Percentiles rank a stretch among this genome's conserved stretches.
Evolutionary conservation across 2,888 invertebrate species (phyloP).

Genomic region (Drosophila affinis): DNA sequence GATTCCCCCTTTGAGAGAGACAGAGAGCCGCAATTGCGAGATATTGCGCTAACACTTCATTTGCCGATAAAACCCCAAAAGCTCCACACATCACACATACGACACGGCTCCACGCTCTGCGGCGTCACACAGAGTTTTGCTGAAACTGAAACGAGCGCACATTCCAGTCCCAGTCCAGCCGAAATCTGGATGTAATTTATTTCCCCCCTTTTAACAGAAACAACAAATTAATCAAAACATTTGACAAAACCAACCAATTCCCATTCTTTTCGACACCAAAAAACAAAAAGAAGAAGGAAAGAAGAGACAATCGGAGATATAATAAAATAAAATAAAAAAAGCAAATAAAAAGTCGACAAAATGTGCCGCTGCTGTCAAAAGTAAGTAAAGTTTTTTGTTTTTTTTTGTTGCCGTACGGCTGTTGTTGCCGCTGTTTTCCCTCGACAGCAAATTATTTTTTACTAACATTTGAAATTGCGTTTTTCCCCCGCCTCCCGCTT

Average conservation of each 20-base stretch:
- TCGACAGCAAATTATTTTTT: conserved; percentile 28
- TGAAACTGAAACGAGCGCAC: conserved; percentile 60
- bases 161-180: conserved; percentile 32
- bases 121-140: conserved; percentile 41
- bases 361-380: conserved; percentile 84
- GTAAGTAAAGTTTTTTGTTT: conserved; percentile 69
- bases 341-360: conserved; percentile 39
- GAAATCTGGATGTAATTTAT: conserved; percentile 58
- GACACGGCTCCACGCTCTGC: conserved; percentile 35
- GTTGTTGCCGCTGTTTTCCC: conserved; percentile 29
- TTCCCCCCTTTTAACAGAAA: conserved; percentile 48
- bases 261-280: conserved; percentile 26
- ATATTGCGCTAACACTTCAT: conserved; percentile 60
- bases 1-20: conserved; percentile 11
- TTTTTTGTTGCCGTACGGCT: conserved; percentile 19
- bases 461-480: conserved; percentile 49
- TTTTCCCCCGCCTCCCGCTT: conserved; percentile 3
- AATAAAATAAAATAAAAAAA: conserved; percentile 27
- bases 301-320: background rate
- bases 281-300: conserved; percentile 4
- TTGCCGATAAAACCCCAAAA: conserved; percentile 75
- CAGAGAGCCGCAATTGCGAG: conserved; percentile 41
- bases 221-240: conserved; percentile 41
- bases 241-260: conserved; percentile 26
- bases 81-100: conserved; percentile 57